phyloP scores from a whole-genome alignment of 2,888 invertebrate species.

The Trimorus sp. region DNA sequence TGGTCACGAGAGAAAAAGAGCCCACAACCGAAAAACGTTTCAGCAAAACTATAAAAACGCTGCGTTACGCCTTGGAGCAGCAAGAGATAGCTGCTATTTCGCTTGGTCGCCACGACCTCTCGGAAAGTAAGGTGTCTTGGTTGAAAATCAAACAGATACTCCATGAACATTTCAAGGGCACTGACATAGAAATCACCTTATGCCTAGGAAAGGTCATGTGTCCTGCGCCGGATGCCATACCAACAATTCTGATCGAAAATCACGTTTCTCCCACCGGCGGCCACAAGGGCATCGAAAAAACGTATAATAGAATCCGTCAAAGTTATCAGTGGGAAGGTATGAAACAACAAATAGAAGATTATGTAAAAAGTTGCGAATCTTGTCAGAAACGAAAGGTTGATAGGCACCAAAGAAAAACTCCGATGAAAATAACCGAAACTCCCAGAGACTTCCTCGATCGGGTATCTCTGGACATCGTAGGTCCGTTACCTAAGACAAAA shows the following conservation, averaged over 20 bases:
- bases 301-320: slow-evolving; percentile 5
- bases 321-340: slow-evolving; percentile 5
- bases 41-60: not conserved
- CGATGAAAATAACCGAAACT: slow-evolving; percentile 19
- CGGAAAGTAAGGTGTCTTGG: not conserved
- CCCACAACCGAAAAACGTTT: not conserved
- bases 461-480: slow-evolving; percentile 14
- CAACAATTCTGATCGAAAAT: not conserved
- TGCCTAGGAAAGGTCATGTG: slow-evolving; percentile 22
- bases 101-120: not conserved
- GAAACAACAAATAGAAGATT: slow-evolving; percentile 1
- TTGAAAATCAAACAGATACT: not conserved
- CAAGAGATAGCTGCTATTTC: not conserved
- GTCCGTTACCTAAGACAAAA: not conserved
- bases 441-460: slow-evolving; percentile 1
- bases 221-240: slow-evolving; percentile 2
- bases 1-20: not conserved
- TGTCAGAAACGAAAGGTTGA: slow-evolving; percentile 12
- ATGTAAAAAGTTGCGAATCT: not conserved
- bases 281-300: slow-evolving; percentile 11
- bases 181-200: not conserved
- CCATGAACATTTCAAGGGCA: not conserved
- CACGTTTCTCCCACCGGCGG: not conserved
- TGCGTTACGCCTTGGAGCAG: not conserved
- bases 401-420: slow-evolving; percentile 1